Evolutionary conservation across 2,113 vertebrate species (phyloP).

Genomic region (Epinephelus cyanopodus): DNA sequence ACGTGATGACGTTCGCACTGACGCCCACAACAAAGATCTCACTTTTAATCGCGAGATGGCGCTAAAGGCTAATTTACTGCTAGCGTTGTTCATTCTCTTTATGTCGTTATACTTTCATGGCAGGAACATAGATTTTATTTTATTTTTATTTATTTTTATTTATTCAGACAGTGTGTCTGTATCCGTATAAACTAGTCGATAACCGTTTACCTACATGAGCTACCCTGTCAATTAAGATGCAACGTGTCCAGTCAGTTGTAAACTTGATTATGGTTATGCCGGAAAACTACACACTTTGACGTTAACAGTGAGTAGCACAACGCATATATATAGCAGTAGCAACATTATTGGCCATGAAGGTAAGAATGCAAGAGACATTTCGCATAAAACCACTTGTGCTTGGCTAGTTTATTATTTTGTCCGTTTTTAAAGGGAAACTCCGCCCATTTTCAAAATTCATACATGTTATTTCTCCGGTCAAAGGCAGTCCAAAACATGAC

Average conservation of each 20-base stretch:
- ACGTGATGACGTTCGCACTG: conserved; percentile 77
- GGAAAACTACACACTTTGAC: too few species aligned
- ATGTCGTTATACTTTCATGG: too few species aligned
- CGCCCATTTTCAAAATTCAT: too few species aligned
- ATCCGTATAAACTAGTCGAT: neutral
- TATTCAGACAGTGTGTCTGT: neutral
- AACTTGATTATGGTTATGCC: too few species aligned
- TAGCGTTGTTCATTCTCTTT: neutral
- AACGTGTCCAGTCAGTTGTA: neutral
- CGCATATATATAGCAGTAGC: too few species aligned
- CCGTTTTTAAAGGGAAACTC: neutral
- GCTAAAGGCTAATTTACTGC: neutral
- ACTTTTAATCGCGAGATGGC: conserved; percentile 51
- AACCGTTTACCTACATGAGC: neutral
- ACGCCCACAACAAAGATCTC: too few species aligned
- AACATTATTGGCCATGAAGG: too few species aligned
- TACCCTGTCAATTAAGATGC: neutral
- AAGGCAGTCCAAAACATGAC: too few species aligned
- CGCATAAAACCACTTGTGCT: neutral
- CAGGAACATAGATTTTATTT: neutral
- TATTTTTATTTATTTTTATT: too few species aligned
- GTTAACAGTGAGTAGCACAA: too few species aligned
- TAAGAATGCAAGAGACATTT: neutral
- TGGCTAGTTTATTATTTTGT: neutral
- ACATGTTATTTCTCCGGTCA: too few species aligned